A percentile compares a stretch with the other conserved stretches of the same genome.
Evolutionary conservation across 1,140 invertebrate species (phyloP).

Genomic region (Drosophila lini): DNA sequence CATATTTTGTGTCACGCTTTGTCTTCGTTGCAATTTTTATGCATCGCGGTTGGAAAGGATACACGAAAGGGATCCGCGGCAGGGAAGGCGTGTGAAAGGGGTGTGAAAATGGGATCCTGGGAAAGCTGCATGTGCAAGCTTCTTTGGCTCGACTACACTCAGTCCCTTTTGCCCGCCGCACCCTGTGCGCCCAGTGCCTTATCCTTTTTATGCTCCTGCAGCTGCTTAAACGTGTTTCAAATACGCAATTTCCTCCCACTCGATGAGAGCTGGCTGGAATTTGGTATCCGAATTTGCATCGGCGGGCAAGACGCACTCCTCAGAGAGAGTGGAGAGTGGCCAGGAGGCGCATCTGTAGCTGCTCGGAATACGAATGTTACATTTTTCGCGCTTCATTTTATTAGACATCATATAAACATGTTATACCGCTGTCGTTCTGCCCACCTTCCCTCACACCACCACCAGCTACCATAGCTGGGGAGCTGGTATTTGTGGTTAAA

Average conservation of each 20-base stretch:
- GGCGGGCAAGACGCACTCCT: not conserved
- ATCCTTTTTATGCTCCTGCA: constrained; percentile 66
- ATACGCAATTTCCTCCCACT: constrained; percentile 67
- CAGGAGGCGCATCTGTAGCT: constrained; percentile 10
- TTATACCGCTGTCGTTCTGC: constrained; percentile 12
- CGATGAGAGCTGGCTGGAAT: constrained; percentile 44
- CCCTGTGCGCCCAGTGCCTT: constrained; percentile 9
- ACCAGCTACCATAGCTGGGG: not conserved
- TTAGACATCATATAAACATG: constrained; percentile 71
- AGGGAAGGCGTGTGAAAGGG: not conserved
- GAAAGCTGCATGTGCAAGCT: constrained; percentile 42
- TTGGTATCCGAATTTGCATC: constrained; percentile 43
- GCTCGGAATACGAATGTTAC: constrained; percentile 67
- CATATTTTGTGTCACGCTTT: constrained; percentile 63
- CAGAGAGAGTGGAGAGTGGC: not conserved
- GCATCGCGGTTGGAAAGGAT: constrained; percentile 23
- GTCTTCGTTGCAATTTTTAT: constrained; percentile 49
- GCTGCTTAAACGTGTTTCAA: constrained; percentile 80
- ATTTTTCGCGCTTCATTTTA: constrained; percentile 65
- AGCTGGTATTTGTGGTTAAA: not conserved
- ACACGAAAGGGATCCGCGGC: not conserved
- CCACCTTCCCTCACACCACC: not conserved
- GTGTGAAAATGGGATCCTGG: constrained; percentile 11
- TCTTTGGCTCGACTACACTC: constrained; percentile 8
- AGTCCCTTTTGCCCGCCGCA: constrained; percentile 3